A percentile compares a stretch with the other conserved stretches of the same genome.
phyloP scores from a whole-genome alignment of 2,797 vertebrate species.

The Tokudaia tokunoshimensis region DNA sequence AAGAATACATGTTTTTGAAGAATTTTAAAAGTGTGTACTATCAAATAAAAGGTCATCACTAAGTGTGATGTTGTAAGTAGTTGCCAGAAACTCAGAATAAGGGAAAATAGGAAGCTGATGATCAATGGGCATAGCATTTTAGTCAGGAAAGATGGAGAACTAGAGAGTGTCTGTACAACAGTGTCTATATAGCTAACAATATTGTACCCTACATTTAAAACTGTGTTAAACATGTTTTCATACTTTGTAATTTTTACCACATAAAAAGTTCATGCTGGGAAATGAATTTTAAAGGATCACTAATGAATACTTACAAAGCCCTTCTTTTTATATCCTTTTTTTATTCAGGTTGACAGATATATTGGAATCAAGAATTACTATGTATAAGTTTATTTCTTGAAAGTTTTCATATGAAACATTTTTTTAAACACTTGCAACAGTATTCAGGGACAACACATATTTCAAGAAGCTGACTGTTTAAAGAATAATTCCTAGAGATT shows the following conservation, averaged over 20 bases:
- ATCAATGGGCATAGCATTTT: not conserved
- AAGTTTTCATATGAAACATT: slow-evolving; percentile 17
- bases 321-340: not conserved
- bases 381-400: slow-evolving; percentile 2
- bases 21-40: slow-evolving; percentile 18
- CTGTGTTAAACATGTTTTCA: not conserved
- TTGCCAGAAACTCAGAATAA: not conserved
- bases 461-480: slow-evolving; percentile 20
- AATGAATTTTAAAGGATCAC: slow-evolving; percentile 43
- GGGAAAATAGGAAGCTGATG: not conserved
- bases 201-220: not conserved
- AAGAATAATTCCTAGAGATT: slow-evolving; percentile 57
- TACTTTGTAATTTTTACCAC: not conserved
- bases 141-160: not conserved
- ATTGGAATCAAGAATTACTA: slow-evolving; percentile 16
- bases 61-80: not conserved
- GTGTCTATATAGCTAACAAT: not conserved
- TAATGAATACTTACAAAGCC: not conserved
- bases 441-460: not conserved
- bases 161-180: not conserved
- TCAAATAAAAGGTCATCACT: slow-evolving; percentile 38
- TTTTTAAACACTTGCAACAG: slow-evolving; percentile 19
- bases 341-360: not conserved
- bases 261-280: slow-evolving; percentile 3
- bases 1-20: slow-evolving; percentile 10